Conservation (phyloP, 2,797 vertebrate species). For the Sebastes trivittatus region DNA sequence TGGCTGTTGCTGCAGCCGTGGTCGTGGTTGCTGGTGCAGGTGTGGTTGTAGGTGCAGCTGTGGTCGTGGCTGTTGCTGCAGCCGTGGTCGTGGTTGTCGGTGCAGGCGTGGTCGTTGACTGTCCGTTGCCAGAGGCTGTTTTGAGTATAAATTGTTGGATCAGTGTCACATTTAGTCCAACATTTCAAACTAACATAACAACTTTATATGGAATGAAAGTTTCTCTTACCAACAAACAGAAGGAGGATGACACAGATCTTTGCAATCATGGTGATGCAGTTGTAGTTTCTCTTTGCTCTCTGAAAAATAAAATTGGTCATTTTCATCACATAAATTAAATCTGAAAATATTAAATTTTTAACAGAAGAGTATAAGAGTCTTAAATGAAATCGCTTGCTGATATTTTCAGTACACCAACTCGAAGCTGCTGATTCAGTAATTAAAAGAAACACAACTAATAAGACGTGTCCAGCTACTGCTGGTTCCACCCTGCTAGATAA, state of each 20-base stretch:
- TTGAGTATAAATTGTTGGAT: background rate
- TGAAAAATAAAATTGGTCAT: background rate
- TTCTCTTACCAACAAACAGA: constrained; percentile 8
- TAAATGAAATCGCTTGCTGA: background rate
- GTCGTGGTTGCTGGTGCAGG: accelerated
- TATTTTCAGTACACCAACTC: too few relatives aligned
- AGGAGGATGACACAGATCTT: background rate
- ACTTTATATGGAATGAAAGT: background rate
- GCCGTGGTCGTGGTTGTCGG: accelerated
- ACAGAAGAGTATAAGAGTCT: background rate
- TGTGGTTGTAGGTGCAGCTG: accelerated
- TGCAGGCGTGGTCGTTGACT: accelerated
- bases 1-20: accelerated
- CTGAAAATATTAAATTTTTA: background rate
- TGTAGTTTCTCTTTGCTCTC: background rate
- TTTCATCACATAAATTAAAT: background rate
- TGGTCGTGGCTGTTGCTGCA: accelerated
- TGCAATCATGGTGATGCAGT: background rate
- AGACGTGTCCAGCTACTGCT: background rate
- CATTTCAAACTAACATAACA: background rate
- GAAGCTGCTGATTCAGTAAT: too few relatives aligned
- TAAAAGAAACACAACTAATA: background rate
- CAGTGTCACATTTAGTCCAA: background rate
- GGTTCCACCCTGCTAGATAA: background rate
- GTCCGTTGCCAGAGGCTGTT: background rate